Evolutionary conservation across 1,140 invertebrate species (phyloP), one percentile per base, ranked within the genome.

Genomic region (Diachasma alloeum): DNA sequence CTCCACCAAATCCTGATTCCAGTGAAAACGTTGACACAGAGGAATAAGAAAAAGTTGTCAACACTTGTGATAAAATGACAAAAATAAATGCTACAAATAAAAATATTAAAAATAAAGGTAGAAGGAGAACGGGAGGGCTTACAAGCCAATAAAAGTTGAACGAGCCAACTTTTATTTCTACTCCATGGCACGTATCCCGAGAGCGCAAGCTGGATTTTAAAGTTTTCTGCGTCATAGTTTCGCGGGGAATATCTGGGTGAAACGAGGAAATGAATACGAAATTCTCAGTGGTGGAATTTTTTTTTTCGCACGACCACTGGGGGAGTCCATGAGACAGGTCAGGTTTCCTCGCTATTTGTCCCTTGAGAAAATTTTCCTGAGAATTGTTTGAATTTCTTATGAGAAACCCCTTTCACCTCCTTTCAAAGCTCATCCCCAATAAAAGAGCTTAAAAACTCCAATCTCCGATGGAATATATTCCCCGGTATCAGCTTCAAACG

Each of bases 161-260:
- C 39, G 53, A 53, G 15, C n/a, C 63, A 76, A 76, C 69, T 76
- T 76, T 72, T 76, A 76, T 76, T 46, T 70, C 37, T 19, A 76
- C 15, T 72, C 44, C 17, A 26, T 10, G 13, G 37, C 75, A 72
- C 53, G 37, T 76, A 48, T 17, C n/a, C 26, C 26, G 15, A 56
- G 15, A 56, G 22, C 22, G 56, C 37, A 67, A 72, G 75, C 46
- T 48, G 70, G 68, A 76, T 76, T 76, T 76, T 39, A 68, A 76
- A 76, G 63, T 31, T 72, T 71, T 72, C 75, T 26, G 17, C 69
- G 48, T 66, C 69, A 76, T 72, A 72, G 67, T 70, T 75, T 75
- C 22, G 46, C 36, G 11, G 22, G 53, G 36, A 63, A 71, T 71
- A 75, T 75, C 67, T 75, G 31, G 67, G 67, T 75, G 67, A 75